phyloP scores from a whole-genome alignment of 1,140 invertebrate genomes.

The Drosophila albomicans region DNA sequence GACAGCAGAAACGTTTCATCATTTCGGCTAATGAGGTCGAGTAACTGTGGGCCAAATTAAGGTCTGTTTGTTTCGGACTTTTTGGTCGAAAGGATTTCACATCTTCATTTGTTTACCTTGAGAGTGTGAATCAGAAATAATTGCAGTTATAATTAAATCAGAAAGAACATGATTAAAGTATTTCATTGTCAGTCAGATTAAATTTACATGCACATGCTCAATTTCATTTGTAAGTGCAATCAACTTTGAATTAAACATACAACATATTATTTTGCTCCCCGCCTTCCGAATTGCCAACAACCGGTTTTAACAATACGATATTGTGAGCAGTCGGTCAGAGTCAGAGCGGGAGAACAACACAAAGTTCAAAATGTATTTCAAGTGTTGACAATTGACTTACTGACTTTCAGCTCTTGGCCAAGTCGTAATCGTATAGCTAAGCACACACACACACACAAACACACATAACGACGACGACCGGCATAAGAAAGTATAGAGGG shows the following conservation, averaged over 20 bases:
- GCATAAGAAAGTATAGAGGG: constrained; percentile 20
- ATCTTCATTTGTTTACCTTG: background rate
- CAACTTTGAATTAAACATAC: constrained; percentile 60
- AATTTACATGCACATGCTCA: background rate
- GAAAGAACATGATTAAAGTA: background rate
- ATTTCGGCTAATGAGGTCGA: constrained; percentile 43
- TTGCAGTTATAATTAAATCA: background rate
- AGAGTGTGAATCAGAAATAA: background rate
- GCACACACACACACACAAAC: constrained; percentile 16
- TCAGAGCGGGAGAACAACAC: constrained; percentile 3
- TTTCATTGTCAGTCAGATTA: background rate
- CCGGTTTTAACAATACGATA: constrained; percentile 44
- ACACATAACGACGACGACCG: background rate
- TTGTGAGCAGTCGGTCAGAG: constrained; percentile 26
- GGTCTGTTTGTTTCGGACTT: background rate
- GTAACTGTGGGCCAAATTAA: background rate
- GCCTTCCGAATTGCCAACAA: constrained; percentile 27
- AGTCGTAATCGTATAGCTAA: constrained; percentile 27
- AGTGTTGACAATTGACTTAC: constrained; percentile 80
- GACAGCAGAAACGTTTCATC: constrained; percentile 37
- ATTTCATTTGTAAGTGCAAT: constrained; percentile 30
- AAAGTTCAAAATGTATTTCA: constrained; percentile 51
- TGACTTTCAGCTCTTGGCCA: constrained; percentile 68
- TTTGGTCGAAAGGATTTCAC: background rate
- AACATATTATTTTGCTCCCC: background rate